phyloP scores from a whole-genome alignment of 2,113 vertebrate genomes.

The Ellobius talpinus region DNA sequence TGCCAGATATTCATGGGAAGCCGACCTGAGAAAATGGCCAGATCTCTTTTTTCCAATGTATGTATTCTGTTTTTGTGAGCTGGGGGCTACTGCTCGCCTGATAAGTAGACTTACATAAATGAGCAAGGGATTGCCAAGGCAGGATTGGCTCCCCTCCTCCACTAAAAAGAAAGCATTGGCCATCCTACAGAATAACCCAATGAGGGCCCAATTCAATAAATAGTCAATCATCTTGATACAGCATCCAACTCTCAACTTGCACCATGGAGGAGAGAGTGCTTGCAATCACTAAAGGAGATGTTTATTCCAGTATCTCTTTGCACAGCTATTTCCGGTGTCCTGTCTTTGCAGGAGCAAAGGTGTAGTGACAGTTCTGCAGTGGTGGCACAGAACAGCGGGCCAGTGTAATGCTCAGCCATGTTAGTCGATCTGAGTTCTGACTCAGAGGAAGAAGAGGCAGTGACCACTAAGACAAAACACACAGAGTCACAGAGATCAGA shows the following conservation, averaged over 20 bases:
- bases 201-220: background rate
- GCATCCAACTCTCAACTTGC: background rate
- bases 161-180: background rate
- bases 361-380: background rate
- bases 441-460: background rate
- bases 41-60: conserved; percentile 80
- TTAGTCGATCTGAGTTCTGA: background rate
- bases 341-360: background rate
- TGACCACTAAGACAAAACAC: background rate
- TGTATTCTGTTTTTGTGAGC: conserved; percentile 58
- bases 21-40: conserved; percentile 81
- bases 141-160: background rate
- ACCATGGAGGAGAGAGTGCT: background rate
- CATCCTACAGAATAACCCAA: background rate
- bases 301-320: background rate
- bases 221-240: background rate
- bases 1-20: conserved; percentile 86
- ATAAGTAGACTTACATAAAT: background rate
- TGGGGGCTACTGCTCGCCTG: background rate
- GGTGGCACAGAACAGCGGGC: background rate
- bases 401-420: background rate
- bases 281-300: background rate
- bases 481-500: background rate
- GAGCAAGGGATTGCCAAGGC: background rate
- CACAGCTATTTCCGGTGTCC: background rate